phyloP scores from a whole-genome alignment of 2,888 invertebrate genomes.

The Callosobruchus maculatus region DNA sequence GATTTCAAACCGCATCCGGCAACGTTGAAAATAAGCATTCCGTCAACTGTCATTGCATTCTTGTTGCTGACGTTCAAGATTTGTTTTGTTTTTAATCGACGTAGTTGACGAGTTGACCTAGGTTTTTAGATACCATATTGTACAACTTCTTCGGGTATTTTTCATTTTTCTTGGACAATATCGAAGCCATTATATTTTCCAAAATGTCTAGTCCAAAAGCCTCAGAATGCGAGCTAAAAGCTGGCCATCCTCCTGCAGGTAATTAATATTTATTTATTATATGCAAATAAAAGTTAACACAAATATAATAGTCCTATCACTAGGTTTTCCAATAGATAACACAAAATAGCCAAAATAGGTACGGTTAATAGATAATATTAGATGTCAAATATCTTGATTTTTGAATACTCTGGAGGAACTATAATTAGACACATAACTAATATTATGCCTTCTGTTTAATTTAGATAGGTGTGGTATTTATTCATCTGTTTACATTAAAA shows the following conservation, averaged over 20 bases:
- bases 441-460: too few species aligned
- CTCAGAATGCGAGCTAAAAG: neutral
- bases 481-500: too few species aligned
- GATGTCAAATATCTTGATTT: too few species aligned
- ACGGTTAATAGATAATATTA: too few species aligned
- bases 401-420: too few species aligned
- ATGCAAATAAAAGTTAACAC: too few species aligned
- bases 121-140: neutral
- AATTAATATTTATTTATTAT: neutral
- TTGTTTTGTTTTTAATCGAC: neutral
- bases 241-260: neutral
- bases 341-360: too few species aligned
- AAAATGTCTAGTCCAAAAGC: neutral
- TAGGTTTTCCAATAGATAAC: too few species aligned
- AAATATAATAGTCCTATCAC: too few species aligned
- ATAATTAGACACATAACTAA: too few species aligned
- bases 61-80: neutral
- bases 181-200: neutral
- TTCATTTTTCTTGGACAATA: neutral
- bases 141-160: neutral
- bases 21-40: neutral
- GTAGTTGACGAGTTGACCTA: neutral
- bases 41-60: neutral
- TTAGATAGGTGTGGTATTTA: too few species aligned
- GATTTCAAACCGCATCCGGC: neutral